A percentile compares a stretch with the other conserved stretches of the same genome.
phyloP scores from a whole-genome alignment of 2,888 invertebrate species.

The Brenthis hecate region DNA sequence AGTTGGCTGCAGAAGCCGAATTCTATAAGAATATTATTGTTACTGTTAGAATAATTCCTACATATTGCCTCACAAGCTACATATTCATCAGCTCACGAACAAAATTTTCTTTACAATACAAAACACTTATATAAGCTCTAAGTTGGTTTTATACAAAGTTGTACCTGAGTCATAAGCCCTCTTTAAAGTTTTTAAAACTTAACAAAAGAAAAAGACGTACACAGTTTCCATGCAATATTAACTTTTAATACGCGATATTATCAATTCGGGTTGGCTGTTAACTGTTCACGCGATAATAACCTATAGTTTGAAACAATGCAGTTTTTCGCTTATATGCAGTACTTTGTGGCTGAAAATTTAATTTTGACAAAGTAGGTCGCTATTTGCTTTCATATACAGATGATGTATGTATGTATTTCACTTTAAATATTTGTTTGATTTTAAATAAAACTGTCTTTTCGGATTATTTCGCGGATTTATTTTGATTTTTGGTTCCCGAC shows the following conservation, averaged over 20 bases:
- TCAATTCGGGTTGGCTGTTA: constrained; percentile 22
- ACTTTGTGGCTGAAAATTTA: constrained; percentile 2
- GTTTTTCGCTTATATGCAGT: constrained; percentile 21
- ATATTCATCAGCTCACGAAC: too few species aligned
- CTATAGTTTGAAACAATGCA: constrained; percentile 24
- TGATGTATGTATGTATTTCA: background rate
- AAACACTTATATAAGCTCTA: background rate
- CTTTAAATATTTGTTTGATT: too few species aligned
- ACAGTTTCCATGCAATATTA: constrained; percentile 22
- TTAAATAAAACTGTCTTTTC: too few species aligned
- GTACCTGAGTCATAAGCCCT: background rate
- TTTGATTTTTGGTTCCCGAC: too few species aligned
- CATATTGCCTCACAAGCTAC: too few species aligned
- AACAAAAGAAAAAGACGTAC: background rate
- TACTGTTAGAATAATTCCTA: too few species aligned
- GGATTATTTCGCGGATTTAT: too few species aligned
- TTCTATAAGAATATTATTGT: too few species aligned
- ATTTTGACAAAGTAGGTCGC: constrained; percentile 6
- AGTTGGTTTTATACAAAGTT: background rate
- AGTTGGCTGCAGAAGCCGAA: too few species aligned
- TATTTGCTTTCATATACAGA: background rate
- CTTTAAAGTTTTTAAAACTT: background rate
- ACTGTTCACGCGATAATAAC: constrained; percentile 29
- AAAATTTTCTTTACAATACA: background rate
- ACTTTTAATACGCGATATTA: constrained; percentile 29